Base-by-base conservation (phyloP, 2,797 vertebrate genomes). In the Scarus forsteni region DNA sequence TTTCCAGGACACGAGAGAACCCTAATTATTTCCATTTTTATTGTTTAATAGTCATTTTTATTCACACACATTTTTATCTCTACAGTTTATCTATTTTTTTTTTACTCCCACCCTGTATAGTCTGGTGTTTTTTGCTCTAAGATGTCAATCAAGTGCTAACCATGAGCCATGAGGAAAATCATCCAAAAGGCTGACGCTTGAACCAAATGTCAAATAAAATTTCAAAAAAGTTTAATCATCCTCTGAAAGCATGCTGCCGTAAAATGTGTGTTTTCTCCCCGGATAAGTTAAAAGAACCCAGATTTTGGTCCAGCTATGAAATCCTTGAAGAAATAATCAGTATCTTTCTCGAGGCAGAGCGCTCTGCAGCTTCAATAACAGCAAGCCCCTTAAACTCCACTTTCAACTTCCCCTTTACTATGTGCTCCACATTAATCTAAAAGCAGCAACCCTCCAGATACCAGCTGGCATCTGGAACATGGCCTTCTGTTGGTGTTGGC, bases 401-500 rank as follows among this genome's bases (percentile, higher is more conserved):
- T 68, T 77, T 62, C 49, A 71, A 49, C 63, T 66, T 79, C 44
- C 51, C 48, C 34, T 73, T 50, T 46, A 50, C 70, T 46, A 44
- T 75, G 66, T 71, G 67, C 70, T 86, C 44, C 53, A 64, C 55
- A 81, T 83, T 84, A 67, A 87, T 87, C 66, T 80, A 82, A 87
- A 83, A 77, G 77, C 84, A 86, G 80, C 70, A 73, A 73, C 61
- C 77, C 81, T 81, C 70, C 71, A 78, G 68, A 87, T 81, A 77
- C 61, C 83, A 88, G 81, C 88, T 89, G 86, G 79, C 79, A 83
- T 83, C 84, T 84, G 80, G 70, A 86, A 84, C 72, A 70, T 59
- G 57, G 61, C 84, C 81, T 77, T 87, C 84, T 87, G 88, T 75
- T 75, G 77, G 61, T 62, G 70, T 48, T 85, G 85, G 84, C 85